Evolutionary conservation across 2,888 invertebrate genomes (phyloP).

Genomic region (Nipponacmea schrenckii): DNA sequence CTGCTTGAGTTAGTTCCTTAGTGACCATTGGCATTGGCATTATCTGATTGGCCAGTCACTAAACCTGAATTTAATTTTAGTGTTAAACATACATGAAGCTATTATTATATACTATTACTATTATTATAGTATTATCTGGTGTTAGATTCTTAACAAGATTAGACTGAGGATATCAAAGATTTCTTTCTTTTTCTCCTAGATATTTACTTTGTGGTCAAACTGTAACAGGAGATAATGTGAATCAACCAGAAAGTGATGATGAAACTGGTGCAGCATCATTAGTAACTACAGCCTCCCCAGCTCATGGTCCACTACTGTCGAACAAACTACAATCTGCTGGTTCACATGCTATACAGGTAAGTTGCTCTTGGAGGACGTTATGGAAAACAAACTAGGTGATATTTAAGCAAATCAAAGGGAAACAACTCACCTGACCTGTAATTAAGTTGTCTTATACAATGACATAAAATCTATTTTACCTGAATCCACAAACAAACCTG

Average conservation of each 20-base stretch:
- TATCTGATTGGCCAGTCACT: neutral
- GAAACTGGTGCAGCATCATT: constrained; percentile 36
- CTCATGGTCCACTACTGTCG: constrained; percentile 31
- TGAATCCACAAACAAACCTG: too few species aligned
- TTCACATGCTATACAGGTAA: constrained; percentile 61
- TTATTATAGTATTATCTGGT: too few species aligned
- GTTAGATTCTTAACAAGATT: too few species aligned
- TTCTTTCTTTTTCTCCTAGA: constrained; percentile 36
- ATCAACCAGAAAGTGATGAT: constrained; percentile 31
- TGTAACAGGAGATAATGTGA: constrained; percentile 49
- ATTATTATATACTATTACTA: too few species aligned
- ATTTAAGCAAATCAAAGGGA: too few species aligned
- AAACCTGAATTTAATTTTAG: too few species aligned
- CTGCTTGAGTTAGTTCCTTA: neutral
- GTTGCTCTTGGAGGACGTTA: neutral
- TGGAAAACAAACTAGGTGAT: too few species aligned
- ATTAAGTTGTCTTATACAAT: too few species aligned
- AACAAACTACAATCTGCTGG: constrained; percentile 33
- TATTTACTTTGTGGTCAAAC: constrained; percentile 68
- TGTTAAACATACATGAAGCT: too few species aligned
- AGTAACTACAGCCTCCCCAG: constrained; percentile 37
- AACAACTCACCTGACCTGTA: too few species aligned
- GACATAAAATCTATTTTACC: too few species aligned
- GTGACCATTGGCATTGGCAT: neutral
- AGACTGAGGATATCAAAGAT: too few species aligned